A percentile compares a stretch with the other conserved stretches of the same genome.
These are phyloP conservation scores for Parotia lawesii DNA, from an alignment of 2,113 vertebrate genomes.

Conservation along the genomic window DNA sequence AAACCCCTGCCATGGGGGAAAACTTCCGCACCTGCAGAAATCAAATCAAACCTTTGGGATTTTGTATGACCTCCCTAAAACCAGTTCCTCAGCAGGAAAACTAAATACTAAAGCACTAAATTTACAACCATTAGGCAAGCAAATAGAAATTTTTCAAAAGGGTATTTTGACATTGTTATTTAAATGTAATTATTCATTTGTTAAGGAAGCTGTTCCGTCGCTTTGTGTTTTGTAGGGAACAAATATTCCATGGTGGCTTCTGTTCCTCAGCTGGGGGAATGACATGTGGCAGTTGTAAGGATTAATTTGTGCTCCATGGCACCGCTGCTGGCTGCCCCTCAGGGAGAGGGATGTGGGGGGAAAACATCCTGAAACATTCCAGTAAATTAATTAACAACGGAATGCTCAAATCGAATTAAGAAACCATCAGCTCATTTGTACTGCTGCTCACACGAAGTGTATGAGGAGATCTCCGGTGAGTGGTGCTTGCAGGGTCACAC, in stretches of 20 bases:
- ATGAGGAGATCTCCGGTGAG: not conserved
- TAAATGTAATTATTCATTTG: not conserved
- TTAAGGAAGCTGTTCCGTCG: not conserved
- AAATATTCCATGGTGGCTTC: not conserved
- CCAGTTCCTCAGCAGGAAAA: not conserved
- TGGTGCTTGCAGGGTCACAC: fast-evolving
- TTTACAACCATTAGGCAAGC: not conserved
- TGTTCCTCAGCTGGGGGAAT: not conserved
- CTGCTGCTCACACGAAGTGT: fast-evolving
- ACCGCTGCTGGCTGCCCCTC: not conserved
- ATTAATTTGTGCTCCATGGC: not conserved
- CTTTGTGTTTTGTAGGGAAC: not conserved
- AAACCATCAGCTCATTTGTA: not conserved
- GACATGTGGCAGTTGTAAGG: not conserved
- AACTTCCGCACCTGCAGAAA: not conserved
- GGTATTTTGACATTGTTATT: not conserved
- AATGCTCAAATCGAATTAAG: not conserved
- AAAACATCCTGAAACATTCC: not conserved
- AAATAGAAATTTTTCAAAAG: not conserved
- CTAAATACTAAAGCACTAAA: not conserved
- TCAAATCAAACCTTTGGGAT: not conserved
- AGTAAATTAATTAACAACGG: not conserved
- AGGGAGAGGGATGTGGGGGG: not conserved
- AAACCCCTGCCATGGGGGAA: not conserved
- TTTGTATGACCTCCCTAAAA: not conserved